Conservation (phyloP, 2,888 invertebrate species). For the Leptinotarsa rubiginosa region DNA sequence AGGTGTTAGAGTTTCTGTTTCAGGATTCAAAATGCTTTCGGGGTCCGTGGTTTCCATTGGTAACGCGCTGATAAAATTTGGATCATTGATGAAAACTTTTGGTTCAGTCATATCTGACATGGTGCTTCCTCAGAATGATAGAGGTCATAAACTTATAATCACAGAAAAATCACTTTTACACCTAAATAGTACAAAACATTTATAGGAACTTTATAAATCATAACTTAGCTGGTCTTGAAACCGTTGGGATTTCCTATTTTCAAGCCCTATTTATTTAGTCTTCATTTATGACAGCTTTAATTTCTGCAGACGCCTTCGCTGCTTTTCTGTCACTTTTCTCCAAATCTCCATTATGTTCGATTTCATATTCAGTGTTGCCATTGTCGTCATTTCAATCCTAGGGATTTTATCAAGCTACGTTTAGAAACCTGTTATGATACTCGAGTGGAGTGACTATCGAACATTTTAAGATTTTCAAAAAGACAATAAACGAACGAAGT, state of each 20-base stretch:
- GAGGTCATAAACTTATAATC: constrained; percentile 46
- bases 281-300: constrained; percentile 43
- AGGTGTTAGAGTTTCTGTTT: constrained; percentile 41
- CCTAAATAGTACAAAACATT: constrained; percentile 19
- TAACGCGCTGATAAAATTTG: constrained; percentile 46
- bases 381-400: neutral
- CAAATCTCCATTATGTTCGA: constrained; percentile 23
- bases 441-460: too few species aligned
- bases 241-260: constrained; percentile 12
- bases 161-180: constrained; percentile 33
- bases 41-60: constrained; percentile 33
- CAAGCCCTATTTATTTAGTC: constrained; percentile 41
- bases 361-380: constrained; percentile 2
- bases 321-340: constrained; percentile 39
- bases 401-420: neutral
- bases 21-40: constrained; percentile 33
- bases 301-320: constrained; percentile 48
- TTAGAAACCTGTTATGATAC: neutral
- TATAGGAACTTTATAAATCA: constrained; percentile 32
- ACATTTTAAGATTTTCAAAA: too few species aligned
- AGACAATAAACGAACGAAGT: too few species aligned
- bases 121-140: constrained; percentile 37
- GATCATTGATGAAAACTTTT: constrained; percentile 54
- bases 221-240: constrained; percentile 17
- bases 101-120: constrained; percentile 56